Evolutionary conservation across 2,888 invertebrate genomes (phyloP), one percentile per base, ranked within the genome.

Genomic region (Zaprionus lineosus): DNA sequence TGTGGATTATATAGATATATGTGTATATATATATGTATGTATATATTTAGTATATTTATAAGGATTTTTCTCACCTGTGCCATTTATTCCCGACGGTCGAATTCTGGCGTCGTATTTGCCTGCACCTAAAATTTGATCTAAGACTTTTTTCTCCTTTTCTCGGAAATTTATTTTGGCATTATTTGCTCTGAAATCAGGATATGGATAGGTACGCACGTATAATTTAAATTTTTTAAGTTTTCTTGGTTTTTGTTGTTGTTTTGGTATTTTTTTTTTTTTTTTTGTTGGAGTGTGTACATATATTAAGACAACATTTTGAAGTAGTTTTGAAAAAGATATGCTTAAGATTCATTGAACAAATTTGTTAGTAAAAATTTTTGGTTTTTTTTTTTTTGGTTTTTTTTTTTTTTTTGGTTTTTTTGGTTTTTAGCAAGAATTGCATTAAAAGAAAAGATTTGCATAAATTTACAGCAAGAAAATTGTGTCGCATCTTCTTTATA

Each of bases 41-140:
- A 15, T 28, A 8, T 24, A 28, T 26, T 41, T 9, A 39, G 6
- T 33, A 15, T 9, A 8, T 14, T 8, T 12, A n/a, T 3, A 31
- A 18, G 28, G 6, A 15, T 34, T 51, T 51, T 68, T 48, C 88
- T 93, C 92, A 97, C 97, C 97, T 93, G 97, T 97, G 90, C 96
- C 97, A 91, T 97, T 97, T 91, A 96, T 94, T 84, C 97, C 97
- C 51, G 96, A 96, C 48, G 97, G 97, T 88, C 97, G 92, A 89
- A 97, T 97, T 88, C 97, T 92, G 73, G 97, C 96, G 91, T 97
- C 97, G 92, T 97, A 97, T 79, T 95, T 93, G 75, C 95, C 95
- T 66, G 95, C 95, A 70, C 97, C 97, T 88, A 97, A 92, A 91
- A 97, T 97, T 91, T 95, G 94, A 91, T 97, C 97, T 91, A 97